Base-by-base conservation (phyloP, 2,113 vertebrate species). In the Pampusana beccarii region DNA sequence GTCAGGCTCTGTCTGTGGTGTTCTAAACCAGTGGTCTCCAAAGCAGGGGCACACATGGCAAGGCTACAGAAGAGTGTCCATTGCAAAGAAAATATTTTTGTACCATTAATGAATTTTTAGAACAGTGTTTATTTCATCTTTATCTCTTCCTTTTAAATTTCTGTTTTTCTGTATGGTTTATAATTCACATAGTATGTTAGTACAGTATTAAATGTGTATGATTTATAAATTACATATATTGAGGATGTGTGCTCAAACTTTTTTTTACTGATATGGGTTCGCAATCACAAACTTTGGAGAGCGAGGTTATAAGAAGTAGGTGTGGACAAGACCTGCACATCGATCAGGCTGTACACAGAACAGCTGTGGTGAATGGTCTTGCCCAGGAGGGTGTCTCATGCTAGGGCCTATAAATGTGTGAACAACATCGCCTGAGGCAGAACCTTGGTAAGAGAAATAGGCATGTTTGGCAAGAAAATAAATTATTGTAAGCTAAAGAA, bases 191-290 rank as follows among this genome's bases (percentile, higher is more conserved):
- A 20, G 5, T 29, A 21, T 11, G 4, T 53, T 25, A 29, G 9
- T 14, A 42, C 3, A 29, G 23, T 70, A 28, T 13, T 34, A 19
- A 10, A 18, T 36, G 4, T 46, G 14, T 40, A 25, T 57, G 38
- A 42, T 64, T 73, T 82, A 53, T 67, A 62, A 33, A 40, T 53
- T 42, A 19, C 24, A 29, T 71, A n/a, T 5, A 6, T 10, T 56
- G 23, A 2, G 8, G 18, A 4, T 1, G 2, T 7, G 7, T 31
- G 25, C 25, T 82, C 9, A 42, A 15, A 70, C 11, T n/a, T 46
- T 33, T 65, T 83, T 81, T 25, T 31, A 26, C 8, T 51, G 16
- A 3, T 54, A 7, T 0, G 0, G 3, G 19, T 72, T 72, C 5
- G 2, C 0, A 2, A 3, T 46, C 14, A 19, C 50, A 65, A 2